Evolutionary conservation across 2,797 vertebrate species (phyloP), one percentile per base, ranked within the genome.

Genomic region (Fistularia commersonii): DNA sequence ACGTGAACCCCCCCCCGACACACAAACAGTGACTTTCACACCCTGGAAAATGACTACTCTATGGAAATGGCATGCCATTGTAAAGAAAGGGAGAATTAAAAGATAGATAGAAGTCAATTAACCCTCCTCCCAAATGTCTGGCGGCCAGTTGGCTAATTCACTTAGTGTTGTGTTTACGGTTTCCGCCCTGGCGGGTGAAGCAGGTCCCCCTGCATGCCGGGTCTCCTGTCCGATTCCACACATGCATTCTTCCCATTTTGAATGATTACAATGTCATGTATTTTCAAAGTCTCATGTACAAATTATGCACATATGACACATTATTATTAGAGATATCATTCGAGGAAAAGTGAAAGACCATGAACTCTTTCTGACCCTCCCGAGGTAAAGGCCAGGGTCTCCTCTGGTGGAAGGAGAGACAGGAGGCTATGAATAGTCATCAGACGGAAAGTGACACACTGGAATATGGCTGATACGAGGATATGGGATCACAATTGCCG

Each of bases 361-460:
- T 73, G 64, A 80, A 77, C 79, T 79, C 46, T 51, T 6, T 55
- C 40, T 72, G 62, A 76, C 70, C 79, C 49, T 46, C 57, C 0
- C 6, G 45, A 66, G 57, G 3, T 35, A 46, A 47, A 36, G 7
- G 9, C 35, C 35, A 8, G 35, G 51, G 32, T 44, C 33, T 37
- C 32, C 60, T 69, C 50, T 66, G 65, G 61, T 68, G 49, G 46
- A 50, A 48, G 49, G 48, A 50, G 46, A 72, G 55, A 75, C 87
- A 90, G 84, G 79, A 90, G 88, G 86, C 57, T 72, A 57, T 88
- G 83, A 89, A 89, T 89, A 89, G 84, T 81, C 74, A 87, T 70
- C 66, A 76, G 64, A 64, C 61, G 77, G 65, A 56, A 68, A 83
- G 69, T 80, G 80, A 84, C 85, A 83, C 72, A 74, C 74, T 65